Conservation (phyloP, 2,888 invertebrate species). For the Hoplodrina ambigua region DNA sequence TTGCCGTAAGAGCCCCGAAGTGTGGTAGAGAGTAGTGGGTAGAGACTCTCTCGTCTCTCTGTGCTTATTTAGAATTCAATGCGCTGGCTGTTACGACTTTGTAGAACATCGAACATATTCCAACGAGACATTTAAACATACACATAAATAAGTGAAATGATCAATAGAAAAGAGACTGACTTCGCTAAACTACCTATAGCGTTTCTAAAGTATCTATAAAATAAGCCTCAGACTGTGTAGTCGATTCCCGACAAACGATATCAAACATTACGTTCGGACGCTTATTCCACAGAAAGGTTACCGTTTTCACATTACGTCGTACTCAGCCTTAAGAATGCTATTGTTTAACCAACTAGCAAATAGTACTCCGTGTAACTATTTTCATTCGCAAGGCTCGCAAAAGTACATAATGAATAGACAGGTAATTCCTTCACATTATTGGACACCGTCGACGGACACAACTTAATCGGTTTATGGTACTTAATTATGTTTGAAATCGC, state of each 20-base stretch:
- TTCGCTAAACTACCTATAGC: constrained; percentile 16
- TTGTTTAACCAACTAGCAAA: constrained; percentile 61
- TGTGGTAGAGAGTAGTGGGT: background rate
- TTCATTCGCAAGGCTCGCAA: constrained; percentile 58
- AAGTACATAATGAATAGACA: constrained; percentile 36
- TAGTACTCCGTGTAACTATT: constrained; percentile 61
- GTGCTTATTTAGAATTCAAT: constrained; percentile 25
- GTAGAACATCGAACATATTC: constrained; percentile 24
- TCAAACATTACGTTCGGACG: constrained; percentile 54
- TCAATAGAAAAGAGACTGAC: constrained; percentile 32
- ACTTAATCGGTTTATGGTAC: constrained; percentile 51
- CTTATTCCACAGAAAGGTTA: constrained; percentile 63
- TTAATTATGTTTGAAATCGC: constrained; percentile 44
- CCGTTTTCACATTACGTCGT: constrained; percentile 65
- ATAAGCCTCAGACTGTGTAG: constrained; percentile 33
- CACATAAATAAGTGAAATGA: constrained; percentile 21
- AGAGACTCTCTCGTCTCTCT: background rate
- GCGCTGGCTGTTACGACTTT: background rate
- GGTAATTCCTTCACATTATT: constrained; percentile 44
- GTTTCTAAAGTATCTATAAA: constrained; percentile 51
- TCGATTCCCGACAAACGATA: constrained; percentile 60
- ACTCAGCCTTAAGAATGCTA: constrained; percentile 62
- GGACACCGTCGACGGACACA: constrained; percentile 21
- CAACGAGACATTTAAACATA: constrained; percentile 2
- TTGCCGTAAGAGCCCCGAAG: constrained; percentile 20